A percentile compares a stretch with the other conserved stretches of the same genome.
These are phyloP conservation scores for Protomyctophum bolini DNA, from an alignment of 2,113 vertebrate genomes.

Conservation along the genomic window DNA sequence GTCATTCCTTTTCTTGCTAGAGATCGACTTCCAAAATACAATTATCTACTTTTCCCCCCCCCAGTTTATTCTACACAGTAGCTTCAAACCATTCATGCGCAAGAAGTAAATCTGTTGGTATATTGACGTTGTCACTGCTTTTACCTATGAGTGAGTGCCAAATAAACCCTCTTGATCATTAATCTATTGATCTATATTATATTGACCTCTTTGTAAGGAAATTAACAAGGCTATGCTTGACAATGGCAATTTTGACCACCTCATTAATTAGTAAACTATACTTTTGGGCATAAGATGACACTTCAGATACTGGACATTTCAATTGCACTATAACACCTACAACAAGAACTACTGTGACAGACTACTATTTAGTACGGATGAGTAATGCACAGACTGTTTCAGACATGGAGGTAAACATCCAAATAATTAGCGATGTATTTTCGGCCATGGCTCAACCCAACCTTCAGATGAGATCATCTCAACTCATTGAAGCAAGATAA, in stretches of 20 bases:
- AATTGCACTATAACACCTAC: neutral
- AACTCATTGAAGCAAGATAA: constrained; percentile 13
- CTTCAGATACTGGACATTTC: neutral
- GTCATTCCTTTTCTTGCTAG: too few species aligned
- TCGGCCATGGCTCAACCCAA: neutral
- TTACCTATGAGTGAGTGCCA: too few species aligned
- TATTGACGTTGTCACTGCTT: too few species aligned
- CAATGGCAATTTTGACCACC: too few species aligned
- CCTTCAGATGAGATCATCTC: constrained; percentile 14
- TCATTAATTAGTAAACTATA: too few species aligned
- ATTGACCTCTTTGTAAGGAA: too few species aligned
- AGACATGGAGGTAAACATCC: neutral
- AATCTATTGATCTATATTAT: too few species aligned
- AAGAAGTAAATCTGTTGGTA: neutral
- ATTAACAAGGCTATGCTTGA: too few species aligned
- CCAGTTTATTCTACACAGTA: neutral
- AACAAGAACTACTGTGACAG: too few species aligned
- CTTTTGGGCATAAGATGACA: too few species aligned
- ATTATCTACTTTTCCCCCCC: neutral
- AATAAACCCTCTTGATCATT: too few species aligned
- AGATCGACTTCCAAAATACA: neutral
- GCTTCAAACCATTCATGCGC: neutral
- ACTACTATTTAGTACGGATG: too few species aligned
- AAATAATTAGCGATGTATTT: constrained; percentile 8
- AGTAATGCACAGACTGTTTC: neutral